Conservation (phyloP, 2,113 vertebrate species). For the Phaethornis superciliosus region DNA sequence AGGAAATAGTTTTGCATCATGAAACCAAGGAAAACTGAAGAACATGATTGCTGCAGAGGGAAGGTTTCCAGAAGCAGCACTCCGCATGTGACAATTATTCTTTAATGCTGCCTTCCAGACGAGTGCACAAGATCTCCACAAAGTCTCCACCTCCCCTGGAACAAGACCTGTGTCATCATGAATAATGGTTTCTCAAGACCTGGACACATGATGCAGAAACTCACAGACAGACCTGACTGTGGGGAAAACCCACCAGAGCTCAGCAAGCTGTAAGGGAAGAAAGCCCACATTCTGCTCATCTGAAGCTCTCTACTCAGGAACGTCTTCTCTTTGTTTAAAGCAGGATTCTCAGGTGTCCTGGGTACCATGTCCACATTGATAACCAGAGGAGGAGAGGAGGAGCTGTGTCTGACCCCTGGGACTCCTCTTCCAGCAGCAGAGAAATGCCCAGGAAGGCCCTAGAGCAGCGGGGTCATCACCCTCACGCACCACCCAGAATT, state of each 20-base stretch:
- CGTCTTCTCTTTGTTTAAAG: not conserved
- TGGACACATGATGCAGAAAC: accelerated
- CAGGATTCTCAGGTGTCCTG: not conserved
- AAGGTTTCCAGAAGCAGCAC: slow-evolving; percentile 2
- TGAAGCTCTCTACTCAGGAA: not conserved
- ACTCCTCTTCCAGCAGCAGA: not conserved
- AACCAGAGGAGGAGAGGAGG: not conserved
- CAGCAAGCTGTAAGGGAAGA: accelerated
- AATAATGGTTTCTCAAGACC: not conserved
- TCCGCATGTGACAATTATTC: not conserved
- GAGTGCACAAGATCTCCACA: not conserved
- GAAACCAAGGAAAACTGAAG: not conserved
- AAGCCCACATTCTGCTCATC: accelerated
- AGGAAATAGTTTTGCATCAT: slow-evolving; percentile 12
- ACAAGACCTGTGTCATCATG: not conserved
- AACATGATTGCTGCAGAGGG: not conserved
- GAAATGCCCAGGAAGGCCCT: not conserved
- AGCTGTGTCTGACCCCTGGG: not conserved
- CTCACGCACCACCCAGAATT: not conserved
- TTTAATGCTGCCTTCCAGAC: not conserved
- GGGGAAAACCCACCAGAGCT: not conserved
- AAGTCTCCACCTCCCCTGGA: not conserved
- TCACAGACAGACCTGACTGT: not conserved
- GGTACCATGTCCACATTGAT: accelerated
- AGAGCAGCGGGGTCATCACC: not conserved